A percentile compares a stretch with the other conserved stretches of the same genome.
These are phyloP conservation scores for Cassiopea andromeda DNA, from an alignment of 30 jellyfish, hydroid and myxozoan species.

Conservation along the genomic window DNA sequence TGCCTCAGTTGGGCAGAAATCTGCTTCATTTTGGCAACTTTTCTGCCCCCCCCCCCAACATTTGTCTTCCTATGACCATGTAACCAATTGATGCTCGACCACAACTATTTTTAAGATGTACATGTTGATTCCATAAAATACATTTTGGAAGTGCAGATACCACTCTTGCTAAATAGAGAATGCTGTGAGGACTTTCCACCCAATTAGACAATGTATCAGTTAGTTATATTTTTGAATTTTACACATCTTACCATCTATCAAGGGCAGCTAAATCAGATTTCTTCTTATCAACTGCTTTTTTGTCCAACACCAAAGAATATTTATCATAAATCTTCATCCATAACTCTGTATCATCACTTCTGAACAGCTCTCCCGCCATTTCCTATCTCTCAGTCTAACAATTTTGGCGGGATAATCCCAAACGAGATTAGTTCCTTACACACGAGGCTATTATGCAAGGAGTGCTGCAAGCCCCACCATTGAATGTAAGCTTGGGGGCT, in stretches of 20 bases:
- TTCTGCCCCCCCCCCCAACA: too few relatives aligned
- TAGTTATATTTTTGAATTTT: too few relatives aligned
- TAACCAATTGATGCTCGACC: too few relatives aligned
- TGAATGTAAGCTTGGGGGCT: neutral
- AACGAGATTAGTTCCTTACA: neutral
- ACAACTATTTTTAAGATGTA: too few relatives aligned
- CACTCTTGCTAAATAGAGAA: too few relatives aligned
- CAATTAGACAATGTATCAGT: too few relatives aligned
- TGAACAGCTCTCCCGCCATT: constrained; percentile 66
- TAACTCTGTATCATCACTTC: constrained; percentile 28
- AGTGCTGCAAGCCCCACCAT: neutral
- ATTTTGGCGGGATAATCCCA: constrained; percentile 21
- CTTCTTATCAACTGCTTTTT: constrained; percentile 59
- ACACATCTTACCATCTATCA: constrained; percentile 74
- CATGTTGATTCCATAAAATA: too few relatives aligned
- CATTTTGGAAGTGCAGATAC: too few relatives aligned
- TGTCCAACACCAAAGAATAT: constrained; percentile 57
- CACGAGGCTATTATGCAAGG: constrained; percentile 10
- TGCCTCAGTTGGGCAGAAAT: too few relatives aligned
- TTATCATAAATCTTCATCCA: constrained; percentile 56
- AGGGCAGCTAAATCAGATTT: constrained; percentile 61
- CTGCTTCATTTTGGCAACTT: too few relatives aligned
- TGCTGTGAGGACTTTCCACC: too few relatives aligned
- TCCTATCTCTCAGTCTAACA: neutral
- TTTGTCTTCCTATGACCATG: too few relatives aligned